Base-by-base conservation (phyloP, 2,797 vertebrate genomes). In the Distichodus sexfasciatus region DNA sequence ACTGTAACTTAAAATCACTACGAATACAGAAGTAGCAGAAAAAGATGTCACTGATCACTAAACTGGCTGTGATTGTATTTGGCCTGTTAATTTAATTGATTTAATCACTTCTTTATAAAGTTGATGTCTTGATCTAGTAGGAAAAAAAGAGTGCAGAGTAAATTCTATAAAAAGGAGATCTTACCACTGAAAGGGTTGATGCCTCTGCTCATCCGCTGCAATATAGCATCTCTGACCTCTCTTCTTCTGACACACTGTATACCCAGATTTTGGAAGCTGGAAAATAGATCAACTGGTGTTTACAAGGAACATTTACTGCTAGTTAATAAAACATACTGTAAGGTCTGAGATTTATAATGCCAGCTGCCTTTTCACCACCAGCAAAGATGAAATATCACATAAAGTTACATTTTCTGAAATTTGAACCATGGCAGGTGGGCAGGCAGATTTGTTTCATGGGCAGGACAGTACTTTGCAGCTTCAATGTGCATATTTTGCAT, bases 221-320 rank as follows among this genome's bases (percentile, higher is more conserved):
- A 44, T 82, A 99, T 94, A 0, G 96, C 96, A 23, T 98, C 96
- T 79, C 93, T 97, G 69, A 98, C 91, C 78, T 99, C 96, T 83
- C 92, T 94, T 85, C 97, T 94, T 83, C 94, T 93, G 78, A 98
- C 96, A 80, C 97, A 99, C 77, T 98, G 96, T 87, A 99, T 99
- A 2, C 97, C 97, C 88, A 99, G 84, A 80, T 99, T 99, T 90
- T 99, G 97, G 86, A 99, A 99, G 76, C 97, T 98, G 55, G 53
- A 3, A 63, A 65, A 80, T n/a, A 79, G 0, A 74, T 41, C 29
- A 47, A 72, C 66, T 29, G 29, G 15, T 0, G 1, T n/a, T 70
- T 70, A 80, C 58, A 44, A 6, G 17, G 8, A 58, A 4, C 24
- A 3, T n/a, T 28, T n/a, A 62, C 15, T 46, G 10, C 15, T 5